Conservation (phyloP, 2,113 vertebrate species). For the Mustela lutreola region DNA sequence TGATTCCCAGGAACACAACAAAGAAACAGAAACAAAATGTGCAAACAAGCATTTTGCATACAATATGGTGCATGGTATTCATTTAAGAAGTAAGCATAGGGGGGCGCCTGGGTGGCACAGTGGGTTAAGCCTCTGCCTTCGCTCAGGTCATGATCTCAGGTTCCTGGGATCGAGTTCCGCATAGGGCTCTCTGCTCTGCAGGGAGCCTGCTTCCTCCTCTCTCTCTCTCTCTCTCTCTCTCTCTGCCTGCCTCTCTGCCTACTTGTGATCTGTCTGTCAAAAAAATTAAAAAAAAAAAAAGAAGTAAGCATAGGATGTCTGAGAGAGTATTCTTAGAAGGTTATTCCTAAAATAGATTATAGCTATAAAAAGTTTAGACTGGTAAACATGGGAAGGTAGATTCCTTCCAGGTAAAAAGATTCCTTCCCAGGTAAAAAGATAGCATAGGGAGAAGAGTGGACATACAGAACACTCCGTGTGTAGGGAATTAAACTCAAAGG, state of each 20-base stretch:
- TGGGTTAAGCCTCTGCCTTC: too few species aligned
- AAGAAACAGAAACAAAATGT: background rate
- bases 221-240: too few species aligned
- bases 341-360: background rate
- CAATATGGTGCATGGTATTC: background rate
- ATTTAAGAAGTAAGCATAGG: background rate
- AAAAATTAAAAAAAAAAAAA: background rate
- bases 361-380: background rate
- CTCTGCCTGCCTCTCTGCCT: too few species aligned
- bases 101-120: too few species aligned
- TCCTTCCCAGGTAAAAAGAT: background rate
- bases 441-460: background rate
- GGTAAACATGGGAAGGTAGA: background rate
- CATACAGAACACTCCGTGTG: background rate
- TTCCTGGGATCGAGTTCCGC: too few species aligned
- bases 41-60: background rate
- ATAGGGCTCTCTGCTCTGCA: too few species aligned
- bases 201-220: too few species aligned
- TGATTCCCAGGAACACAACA: conserved; percentile 1
- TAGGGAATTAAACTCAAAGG: background rate
- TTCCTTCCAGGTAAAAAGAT: background rate
- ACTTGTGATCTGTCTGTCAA: too few species aligned
- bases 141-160: too few species aligned
- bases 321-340: background rate
- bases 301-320: background rate